Base-by-base conservation (phyloP, 2,797 vertebrate species). In the Amblyopsis hoosieri region DNA sequence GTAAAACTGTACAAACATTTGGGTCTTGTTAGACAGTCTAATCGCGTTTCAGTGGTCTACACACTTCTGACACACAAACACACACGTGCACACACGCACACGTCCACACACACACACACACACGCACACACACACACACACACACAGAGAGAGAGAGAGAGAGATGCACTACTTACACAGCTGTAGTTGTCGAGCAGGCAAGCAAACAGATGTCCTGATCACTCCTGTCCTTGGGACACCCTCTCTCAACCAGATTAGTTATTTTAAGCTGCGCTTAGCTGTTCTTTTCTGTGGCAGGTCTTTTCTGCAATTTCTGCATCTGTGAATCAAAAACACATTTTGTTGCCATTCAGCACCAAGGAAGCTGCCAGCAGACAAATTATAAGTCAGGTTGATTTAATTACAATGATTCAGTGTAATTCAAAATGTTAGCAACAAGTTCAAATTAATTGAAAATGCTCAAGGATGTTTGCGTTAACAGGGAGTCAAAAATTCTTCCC, bases 261-360 rank as follows among this genome's bases (percentile, higher is more conserved):
- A 69, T 76, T 69, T 67, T 91, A 91, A 91, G 89, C 87, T 81
- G 71, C 1, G 58, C 85, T 91, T 83, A 91, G 83, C 87, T 83
- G 85, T 73, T 76, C 84, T 87, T 86, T 87, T 86, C 85, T 63
- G 77, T 72, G 72, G 74, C 54, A 69, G 75, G 81, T 67, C 69
- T 71, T 12, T 66, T 66, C 33, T 37, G 72, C 60, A 74, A 74
- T 77, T 67, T 71, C 57, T 62, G 54, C 31, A 14, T 48, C 46
- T 10, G 42, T 1, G 14, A 80, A 78, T 66, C 48, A 62, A 69
- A 82, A 74, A 56, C 64, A 77, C 69, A 64, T 75, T 58, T 54
- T 3, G 23, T 59, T 74, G 54, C 46, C 46, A 54, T 64, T 65
- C 66, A 11, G 13, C 11, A 13, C 4, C 49, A 3, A n/a, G 11